Evolutionary conservation across 2,888 invertebrate species (phyloP), one percentile per base, ranked within the genome.

Genomic region (Serripes groenlandicus): DNA sequence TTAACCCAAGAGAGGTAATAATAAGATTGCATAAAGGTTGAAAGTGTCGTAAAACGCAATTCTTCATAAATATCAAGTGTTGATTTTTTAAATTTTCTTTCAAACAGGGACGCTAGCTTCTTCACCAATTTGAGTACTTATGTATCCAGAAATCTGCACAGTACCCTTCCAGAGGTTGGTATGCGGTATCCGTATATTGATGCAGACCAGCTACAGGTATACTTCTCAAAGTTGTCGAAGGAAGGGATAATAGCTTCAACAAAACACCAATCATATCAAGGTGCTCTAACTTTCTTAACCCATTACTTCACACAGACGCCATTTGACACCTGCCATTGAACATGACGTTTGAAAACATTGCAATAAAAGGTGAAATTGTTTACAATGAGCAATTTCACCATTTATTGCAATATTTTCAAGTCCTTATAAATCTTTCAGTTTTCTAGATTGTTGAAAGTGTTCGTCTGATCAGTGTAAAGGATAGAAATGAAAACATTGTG

Each of bases 151-250:
- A 92, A 92, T 75, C 88, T 93, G 1, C 88, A 93, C 69, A 77
- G 88, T 30, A 87, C 91, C 3, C 77, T 94, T 68, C n/a, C 80
- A 11, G 83, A 91, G 21, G 84, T 93, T 49, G 88, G 88, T 15
- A 81, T 93, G 86, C 68, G 77, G 18, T 95, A 94, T 78, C 94
- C 95, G 9, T 90, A 90, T 66, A 89, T 91, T 18, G 91, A 92
- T 85, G 71, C 88, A 42, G 69, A 70, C 0, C 89, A 92, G 35
- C 88, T 94, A 11, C 75, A 82, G n/a, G 78, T 83, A 4, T 94
- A 94, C 89, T 93, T 94, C 86, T 85, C 83, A n/a, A 73, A 90
- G 21, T 90, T 94, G 23, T 79, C 85, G 3, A 34, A 73, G n/a
- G 79, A 76, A 70, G 85, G 87, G 18, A 68, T 85, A 64, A 80